These are phyloP conservation scores for Fragum whitleyi DNA, from an alignment of 2,888 invertebrate genomes.

Conservation along the genomic window DNA sequence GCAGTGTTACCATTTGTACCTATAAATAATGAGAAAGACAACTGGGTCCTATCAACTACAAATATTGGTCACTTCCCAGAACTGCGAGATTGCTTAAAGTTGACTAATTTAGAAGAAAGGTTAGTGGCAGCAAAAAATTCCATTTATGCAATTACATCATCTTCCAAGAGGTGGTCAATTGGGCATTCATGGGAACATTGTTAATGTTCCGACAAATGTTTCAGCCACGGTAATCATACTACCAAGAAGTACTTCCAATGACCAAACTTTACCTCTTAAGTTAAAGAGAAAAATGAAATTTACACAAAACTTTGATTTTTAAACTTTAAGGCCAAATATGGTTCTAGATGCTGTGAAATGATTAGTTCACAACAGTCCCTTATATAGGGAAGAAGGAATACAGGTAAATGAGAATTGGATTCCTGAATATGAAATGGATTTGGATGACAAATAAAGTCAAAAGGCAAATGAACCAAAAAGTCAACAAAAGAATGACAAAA, in stretches of 20 bases:
- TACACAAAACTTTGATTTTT: conserved; percentile 37
- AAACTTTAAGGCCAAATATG: conserved; percentile 57
- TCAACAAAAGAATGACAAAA: not conserved
- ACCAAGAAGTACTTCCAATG: conserved; percentile 47
- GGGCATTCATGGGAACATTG: conserved; percentile 70
- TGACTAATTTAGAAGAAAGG: conserved; percentile 78
- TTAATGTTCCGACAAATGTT: conserved; percentile 78
- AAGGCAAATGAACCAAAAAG: not conserved
- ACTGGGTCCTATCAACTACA: conserved; percentile 29
- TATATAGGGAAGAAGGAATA: conserved; percentile 52
- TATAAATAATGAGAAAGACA: no score
- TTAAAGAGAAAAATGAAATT: conserved; percentile 47
- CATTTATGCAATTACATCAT: conserved; percentile 83
- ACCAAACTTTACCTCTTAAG: conserved; percentile 56
- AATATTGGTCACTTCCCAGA: conserved; percentile 46
- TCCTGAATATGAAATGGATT: no score
- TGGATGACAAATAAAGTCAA: not conserved
- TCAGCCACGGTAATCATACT: conserved; percentile 2
- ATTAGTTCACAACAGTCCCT: conserved; percentile 50
- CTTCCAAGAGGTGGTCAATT: conserved; percentile 69
- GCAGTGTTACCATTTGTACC: no score
- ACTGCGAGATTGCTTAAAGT: conserved; percentile 28
- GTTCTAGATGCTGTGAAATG: conserved; percentile 59
- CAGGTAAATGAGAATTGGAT: not conserved
- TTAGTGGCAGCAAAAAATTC: conserved; percentile 79